Base-by-base conservation (phyloP, 2,113 vertebrate species). In the Limnothrissa miodon region DNA sequence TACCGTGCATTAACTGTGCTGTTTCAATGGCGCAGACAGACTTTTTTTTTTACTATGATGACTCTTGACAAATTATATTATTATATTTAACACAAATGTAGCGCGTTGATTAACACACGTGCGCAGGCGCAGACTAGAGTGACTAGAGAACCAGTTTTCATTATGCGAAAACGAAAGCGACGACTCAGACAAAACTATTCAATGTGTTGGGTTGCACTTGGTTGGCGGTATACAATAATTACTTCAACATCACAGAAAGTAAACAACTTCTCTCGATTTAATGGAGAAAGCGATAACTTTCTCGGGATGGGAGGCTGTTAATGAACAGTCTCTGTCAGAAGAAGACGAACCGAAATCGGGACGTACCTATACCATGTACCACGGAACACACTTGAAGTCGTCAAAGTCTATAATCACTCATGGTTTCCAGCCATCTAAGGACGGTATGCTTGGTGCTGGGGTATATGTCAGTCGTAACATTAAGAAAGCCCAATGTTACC, bases 391-490 rank as follows among this genome's bases (percentile, higher is more conserved):
- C 17, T 21, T 89, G 1, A 45, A 45, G 23, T 4, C 48, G 15
- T 88, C 90, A 45, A 48, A 66, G 33, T 11, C 6, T 11, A 90
- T 92, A 25, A 84, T 90, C 48, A 48, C 25, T 45, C 42, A 81
- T 1, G 88, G 91, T 4, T 89, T 92, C 59, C 10, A 80, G 56
- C 83, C 21, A 8, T 92, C 91, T 5, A 74, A 9, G 21, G 42
- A 81, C 19, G 89, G 91, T 39, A 39, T 92, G 51, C 83, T 92
- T 10, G 91, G 91, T 5, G 7, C 66, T 8, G 91, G 90, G 1
- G 87, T 92, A 15, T 91, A 91, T 78, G 79, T 90, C 36, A 91
- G 88, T 56, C 89, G 91, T 53, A 89, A 91, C 83, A 87, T 87
- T 8, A 56, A 88, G 0, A 90, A 92, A 59, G 91, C 91, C 15